phyloP scores from a whole-genome alignment of 64 coral and sea anemone species.

The Pachyseris speciosa region DNA sequence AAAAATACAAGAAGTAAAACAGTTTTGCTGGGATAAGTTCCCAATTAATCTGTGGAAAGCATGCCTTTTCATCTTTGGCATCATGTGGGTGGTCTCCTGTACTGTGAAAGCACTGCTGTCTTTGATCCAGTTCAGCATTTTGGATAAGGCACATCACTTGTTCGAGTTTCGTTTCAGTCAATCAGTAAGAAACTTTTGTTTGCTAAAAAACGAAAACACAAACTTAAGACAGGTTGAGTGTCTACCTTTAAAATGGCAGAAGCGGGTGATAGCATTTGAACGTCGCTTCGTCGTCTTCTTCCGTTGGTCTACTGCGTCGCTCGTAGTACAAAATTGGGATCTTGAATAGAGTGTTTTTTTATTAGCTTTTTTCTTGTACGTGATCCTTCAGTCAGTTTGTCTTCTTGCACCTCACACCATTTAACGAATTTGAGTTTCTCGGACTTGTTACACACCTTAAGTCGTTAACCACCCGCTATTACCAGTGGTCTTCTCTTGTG shows the following conservation, averaged over 20 bases:
- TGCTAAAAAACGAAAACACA: no score
- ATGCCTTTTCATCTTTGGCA: not conserved
- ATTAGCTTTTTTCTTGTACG: not conserved
- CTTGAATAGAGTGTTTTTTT: not conserved
- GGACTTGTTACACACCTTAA: not conserved
- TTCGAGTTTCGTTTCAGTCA: not conserved
- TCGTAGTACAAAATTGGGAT: no score
- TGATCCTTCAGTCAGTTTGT: not conserved
- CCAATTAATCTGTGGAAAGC: conserved; percentile 38
- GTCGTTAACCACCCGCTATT: conserved; percentile 14
- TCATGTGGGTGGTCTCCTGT: not conserved
- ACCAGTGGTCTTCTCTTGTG: not conserved
- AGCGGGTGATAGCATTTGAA: no score
- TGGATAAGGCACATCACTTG: not conserved
- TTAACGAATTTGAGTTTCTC: not conserved
- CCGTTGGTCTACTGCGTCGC: no score
- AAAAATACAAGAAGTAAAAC: conserved; percentile 96
- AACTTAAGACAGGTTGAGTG: no score
- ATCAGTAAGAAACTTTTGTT: no score
- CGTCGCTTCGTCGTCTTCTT: no score
- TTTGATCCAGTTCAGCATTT: not conserved
- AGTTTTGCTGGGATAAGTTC: conserved; percentile 69
- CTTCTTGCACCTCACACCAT: not conserved
- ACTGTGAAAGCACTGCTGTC: not conserved
- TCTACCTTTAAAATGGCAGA: no score